These are phyloP conservation scores for Pseudocheirus occidentalis DNA, from an alignment of 2,797 vertebrate genomes.

Conservation along the genomic window DNA sequence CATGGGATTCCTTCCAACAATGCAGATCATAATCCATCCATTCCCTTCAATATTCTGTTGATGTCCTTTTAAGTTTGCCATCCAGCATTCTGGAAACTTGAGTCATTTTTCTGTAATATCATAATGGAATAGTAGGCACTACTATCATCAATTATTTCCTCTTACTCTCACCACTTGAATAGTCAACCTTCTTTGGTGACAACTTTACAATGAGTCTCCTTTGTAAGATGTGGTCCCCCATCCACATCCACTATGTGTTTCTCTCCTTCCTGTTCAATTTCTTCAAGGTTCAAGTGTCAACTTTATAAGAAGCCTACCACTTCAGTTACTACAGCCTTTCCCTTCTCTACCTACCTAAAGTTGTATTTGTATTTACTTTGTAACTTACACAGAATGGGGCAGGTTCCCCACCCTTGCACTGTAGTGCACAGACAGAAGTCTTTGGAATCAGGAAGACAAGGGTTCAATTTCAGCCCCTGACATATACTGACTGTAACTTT, in stretches of 20 bases:
- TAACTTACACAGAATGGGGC: neutral
- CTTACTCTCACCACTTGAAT: too few relatives aligned
- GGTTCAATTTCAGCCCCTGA: neutral
- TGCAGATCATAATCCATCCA: neutral
- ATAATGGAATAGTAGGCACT: too few relatives aligned
- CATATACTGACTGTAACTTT: neutral
- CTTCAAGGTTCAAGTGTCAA: neutral
- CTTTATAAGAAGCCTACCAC: neutral
- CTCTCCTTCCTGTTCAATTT: too few relatives aligned
- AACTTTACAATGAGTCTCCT: neutral
- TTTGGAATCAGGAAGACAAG: neutral
- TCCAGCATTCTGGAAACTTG: too few relatives aligned
- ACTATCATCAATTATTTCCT: too few relatives aligned
- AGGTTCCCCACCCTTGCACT: too few relatives aligned
- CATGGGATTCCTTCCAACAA: neutral
- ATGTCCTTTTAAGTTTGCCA: neutral
- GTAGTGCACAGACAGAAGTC: too few relatives aligned
- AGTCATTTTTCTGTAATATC: too few relatives aligned
- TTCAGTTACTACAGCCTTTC: neutral
- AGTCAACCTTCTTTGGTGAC: neutral
- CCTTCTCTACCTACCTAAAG: neutral
- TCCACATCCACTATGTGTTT: neutral
- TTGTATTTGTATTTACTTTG: neutral
- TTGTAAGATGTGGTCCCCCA: neutral
- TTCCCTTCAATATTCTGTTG: neutral